Evolutionary conservation across 1,140 invertebrate genomes (phyloP), one percentile per base, ranked within the genome.

Genomic region (Bathynomus jamesi): DNA sequence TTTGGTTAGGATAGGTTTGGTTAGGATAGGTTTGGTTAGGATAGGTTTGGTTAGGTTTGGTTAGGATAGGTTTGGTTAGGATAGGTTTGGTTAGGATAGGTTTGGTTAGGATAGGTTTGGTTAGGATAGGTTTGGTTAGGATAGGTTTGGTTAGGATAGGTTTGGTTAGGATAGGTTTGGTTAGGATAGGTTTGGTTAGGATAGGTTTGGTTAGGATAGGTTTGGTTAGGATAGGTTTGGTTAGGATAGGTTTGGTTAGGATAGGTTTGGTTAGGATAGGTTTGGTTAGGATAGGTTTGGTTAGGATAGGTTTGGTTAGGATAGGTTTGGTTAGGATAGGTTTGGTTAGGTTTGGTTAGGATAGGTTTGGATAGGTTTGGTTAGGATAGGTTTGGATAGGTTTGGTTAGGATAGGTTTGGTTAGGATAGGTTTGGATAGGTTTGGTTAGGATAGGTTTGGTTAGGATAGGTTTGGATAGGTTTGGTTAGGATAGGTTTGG

Each of bases 181-280:
- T 69, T 76, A 64, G 72, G 74, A 74, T 76, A 71, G 74, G 74
- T 70, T 75, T 61, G 74, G 74, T 76, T 75, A 72, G 62, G 70
- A 70, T 75, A 74, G 31, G 72, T 66, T 75, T 75, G 73, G 5
- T 75, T 76, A 61, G 73, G 73, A 46, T 75, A 71, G 73, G 73
- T 69, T 75, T 53, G 73, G 73, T 75, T 75, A 71, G 73, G 73
- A 67, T 75, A 71, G 73, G 73, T 69, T 75, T 53, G 72, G 73
- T 75, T 69, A 62, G 74, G 74, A 69, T 76, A 64, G 74, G 74
- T 76, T 76, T 30, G 74, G 74, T 76, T 76, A 64, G 74, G 74
- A 69, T 76, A 64, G 74, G 74, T 76, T 76, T 30, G 74, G 74
- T 76, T 76, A 64, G 74, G 74, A 60, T 76, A 65, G 72, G 72